Conservation (phyloP, 2,888 invertebrate species). For the Rhingia rostrata region DNA sequence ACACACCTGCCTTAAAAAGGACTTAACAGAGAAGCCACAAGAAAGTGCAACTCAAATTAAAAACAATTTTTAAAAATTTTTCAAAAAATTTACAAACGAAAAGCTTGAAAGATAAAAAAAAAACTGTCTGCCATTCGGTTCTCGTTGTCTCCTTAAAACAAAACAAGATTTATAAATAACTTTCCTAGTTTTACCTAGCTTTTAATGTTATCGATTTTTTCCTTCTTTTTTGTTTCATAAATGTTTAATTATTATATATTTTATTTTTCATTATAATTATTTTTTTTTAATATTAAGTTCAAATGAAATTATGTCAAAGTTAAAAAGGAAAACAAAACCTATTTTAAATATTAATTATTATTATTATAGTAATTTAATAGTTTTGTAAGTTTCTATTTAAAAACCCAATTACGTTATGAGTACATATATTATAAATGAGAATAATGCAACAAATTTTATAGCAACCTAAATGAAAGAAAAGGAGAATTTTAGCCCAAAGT, state of each 20-base stretch:
- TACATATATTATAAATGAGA: conserved; percentile 16
- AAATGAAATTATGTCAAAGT: conserved; percentile 73
- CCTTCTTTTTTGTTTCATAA: conserved; percentile 62
- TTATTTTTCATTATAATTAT: conserved; percentile 54
- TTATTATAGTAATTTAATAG: conserved; percentile 74
- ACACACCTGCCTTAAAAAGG: conserved; percentile 70
- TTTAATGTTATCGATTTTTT: conserved; percentile 56
- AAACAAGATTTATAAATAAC: conserved; percentile 15
- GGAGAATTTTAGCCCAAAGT: conserved; percentile 60
- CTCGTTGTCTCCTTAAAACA: conserved; percentile 70
- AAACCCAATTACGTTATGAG: conserved; percentile 60
- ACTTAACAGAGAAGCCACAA: conserved; percentile 60
- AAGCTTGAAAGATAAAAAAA: conserved; percentile 20
- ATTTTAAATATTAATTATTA: conserved; percentile 30
- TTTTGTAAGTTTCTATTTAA: conserved; percentile 75
- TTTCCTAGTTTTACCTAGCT: conserved; percentile 59
- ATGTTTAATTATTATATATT: conserved; percentile 66
- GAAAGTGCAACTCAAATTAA: conserved; percentile 37
- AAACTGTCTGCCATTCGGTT: conserved; percentile 68
- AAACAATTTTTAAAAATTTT: conserved; percentile 43
- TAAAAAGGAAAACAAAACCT: conserved; percentile 36
- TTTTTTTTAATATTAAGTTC: conserved; percentile 70
- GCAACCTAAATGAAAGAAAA: conserved; percentile 21
- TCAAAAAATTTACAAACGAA: conserved; percentile 29
- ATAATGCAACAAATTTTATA: conserved; percentile 65